phyloP scores from a whole-genome alignment of 2,113 vertebrate genomes.

The Bucco capensis region DNA sequence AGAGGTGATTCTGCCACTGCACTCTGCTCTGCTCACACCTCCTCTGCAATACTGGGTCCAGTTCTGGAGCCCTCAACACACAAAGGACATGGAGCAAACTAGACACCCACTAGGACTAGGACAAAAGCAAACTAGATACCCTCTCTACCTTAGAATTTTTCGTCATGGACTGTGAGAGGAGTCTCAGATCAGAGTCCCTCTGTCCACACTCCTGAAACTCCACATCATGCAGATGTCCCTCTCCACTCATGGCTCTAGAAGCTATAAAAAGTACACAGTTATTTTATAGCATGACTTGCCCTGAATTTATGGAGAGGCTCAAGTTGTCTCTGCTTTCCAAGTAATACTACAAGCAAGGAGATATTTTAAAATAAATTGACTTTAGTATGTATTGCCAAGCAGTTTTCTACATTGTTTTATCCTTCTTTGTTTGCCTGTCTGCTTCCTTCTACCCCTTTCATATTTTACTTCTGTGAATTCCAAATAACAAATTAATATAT shows the following conservation, averaged over 20 bases:
- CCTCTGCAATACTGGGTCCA: no score
- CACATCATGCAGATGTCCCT: not conserved
- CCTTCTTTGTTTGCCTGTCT: not conserved
- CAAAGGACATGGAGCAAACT: no score
- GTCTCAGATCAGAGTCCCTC: not conserved
- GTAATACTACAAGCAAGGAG: not conserved
- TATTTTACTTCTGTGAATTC: not conserved
- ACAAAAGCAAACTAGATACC: not conserved
- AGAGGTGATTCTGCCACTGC: no score
- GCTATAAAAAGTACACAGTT: not conserved
- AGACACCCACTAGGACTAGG: no score
- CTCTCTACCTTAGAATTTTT: not conserved
- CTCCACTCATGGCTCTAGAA: not conserved
- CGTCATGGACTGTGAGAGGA: not conserved
- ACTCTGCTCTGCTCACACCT: no score
- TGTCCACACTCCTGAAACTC: not conserved
- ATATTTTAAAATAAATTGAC: not conserved
- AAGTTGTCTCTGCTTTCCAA: not conserved
- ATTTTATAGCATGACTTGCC: not conserved
- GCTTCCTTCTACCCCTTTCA: not conserved
- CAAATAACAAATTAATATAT: constrained; percentile 5
- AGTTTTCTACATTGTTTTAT: not conserved
- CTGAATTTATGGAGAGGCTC: not conserved
- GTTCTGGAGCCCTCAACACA: no score
- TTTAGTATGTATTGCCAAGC: not conserved